phyloP scores from a whole-genome alignment of 2,888 invertebrate genomes.

The Erannis defoliaria region DNA sequence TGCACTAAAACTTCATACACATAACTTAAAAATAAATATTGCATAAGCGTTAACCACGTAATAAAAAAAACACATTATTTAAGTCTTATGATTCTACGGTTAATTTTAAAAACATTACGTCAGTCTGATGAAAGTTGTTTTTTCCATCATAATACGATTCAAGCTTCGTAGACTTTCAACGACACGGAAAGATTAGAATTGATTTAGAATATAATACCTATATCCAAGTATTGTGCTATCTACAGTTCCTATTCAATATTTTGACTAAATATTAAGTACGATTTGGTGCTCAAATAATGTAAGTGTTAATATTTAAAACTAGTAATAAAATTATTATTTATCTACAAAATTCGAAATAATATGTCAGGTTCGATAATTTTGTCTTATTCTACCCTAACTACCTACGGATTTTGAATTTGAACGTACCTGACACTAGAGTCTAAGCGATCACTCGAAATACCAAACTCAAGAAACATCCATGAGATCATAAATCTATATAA shows the following conservation, averaged over 20 bases:
- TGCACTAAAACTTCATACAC: constrained; percentile 81
- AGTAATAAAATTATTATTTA: constrained; percentile 77
- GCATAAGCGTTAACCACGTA: constrained; percentile 81
- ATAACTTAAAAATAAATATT: constrained; percentile 86
- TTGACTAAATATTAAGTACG: constrained; percentile 86
- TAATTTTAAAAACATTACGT: constrained; percentile 77
- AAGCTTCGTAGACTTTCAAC: constrained; percentile 65
- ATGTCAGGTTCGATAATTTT: constrained; percentile 67
- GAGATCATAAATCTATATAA: constrained; percentile 22
- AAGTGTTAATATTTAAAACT: constrained; percentile 77
- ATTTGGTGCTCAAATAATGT: constrained; percentile 86
- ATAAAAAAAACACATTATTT: constrained; percentile 73
- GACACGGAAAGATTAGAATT: constrained; percentile 59
- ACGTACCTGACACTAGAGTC: constrained; percentile 19
- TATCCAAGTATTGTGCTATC: constrained; percentile 69
- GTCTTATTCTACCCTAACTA: constrained; percentile 62
- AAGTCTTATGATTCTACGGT: constrained; percentile 77
- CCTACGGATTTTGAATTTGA: constrained; percentile 55
- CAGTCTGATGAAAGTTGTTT: constrained; percentile 79
- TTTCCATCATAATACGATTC: constrained; percentile 58
- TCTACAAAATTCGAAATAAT: constrained; percentile 78
- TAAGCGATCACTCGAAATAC: constrained; percentile 20
- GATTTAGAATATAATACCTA: constrained; percentile 57
- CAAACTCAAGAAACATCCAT: constrained; percentile 6
- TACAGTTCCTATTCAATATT: constrained; percentile 73